A percentile compares a stretch with the other conserved stretches of the same genome.
Evolutionary conservation across 2,888 invertebrate species (phyloP).

Genomic region (Tribolium freemani): DNA sequence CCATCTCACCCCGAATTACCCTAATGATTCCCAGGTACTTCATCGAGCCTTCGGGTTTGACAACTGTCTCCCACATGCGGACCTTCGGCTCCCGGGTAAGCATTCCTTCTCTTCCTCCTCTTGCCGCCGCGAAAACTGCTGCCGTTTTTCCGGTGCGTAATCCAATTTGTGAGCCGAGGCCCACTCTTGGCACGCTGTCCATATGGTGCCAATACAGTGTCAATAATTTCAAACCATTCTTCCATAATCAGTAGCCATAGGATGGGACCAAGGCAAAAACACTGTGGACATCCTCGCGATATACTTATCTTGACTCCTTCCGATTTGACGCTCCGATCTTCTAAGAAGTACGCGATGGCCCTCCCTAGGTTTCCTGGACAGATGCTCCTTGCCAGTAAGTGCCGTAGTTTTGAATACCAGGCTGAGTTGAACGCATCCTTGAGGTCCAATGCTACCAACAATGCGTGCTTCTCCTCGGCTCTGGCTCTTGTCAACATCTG

Average conservation of each 20-base stretch:
- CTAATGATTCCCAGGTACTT: slow-evolving; percentile 23
- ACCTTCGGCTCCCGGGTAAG: background rate
- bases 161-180: background rate
- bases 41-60: slow-evolving; percentile 1
- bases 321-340: background rate
- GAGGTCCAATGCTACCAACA: slow-evolving; percentile 46
- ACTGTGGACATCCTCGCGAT: slow-evolving; percentile 42
- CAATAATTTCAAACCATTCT: slow-evolving; percentile 35
- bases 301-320: slow-evolving; percentile 1
- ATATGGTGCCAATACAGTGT: background rate
- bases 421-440: slow-evolving; percentile 45
- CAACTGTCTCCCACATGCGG: background rate
- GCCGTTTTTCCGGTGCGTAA: background rate
- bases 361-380: background rate
- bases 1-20: too few species aligned
- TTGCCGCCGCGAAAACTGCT: background rate
- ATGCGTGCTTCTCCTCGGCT: slow-evolving; percentile 12
- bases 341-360: slow-evolving; percentile 36
- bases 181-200: too few species aligned
- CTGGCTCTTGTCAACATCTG: background rate
- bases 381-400: background rate
- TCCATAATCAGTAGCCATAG: slow-evolving; percentile 46
- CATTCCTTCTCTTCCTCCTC: background rate
- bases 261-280: slow-evolving; percentile 42
- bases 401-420: slow-evolving; percentile 34